Base-by-base conservation (phyloP, 1,140 invertebrate species). In the Cyrtorhinus lividipennis region DNA sequence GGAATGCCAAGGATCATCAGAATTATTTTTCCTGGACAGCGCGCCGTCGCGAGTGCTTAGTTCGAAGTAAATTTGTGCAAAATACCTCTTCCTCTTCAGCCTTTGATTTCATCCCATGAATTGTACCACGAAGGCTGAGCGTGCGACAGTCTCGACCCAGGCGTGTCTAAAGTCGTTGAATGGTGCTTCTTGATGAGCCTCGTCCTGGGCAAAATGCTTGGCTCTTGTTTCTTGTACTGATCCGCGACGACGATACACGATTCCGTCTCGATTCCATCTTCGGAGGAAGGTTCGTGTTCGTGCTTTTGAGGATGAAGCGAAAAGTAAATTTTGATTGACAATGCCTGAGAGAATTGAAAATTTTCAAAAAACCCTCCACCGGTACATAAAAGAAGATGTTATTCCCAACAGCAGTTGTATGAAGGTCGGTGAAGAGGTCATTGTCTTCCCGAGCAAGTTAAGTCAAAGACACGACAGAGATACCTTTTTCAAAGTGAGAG, bases 211-310 rank as follows among this genome's bases (percentile, higher is more conserved):
- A 70, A 65, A 13, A 69, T 62, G 22, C 64, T 62, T 23, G 62
- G 61, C 1, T 66, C 63, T n/a, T 59, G 70, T 73, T 72, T 75
- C 67, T 78, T 78, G 27, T 78, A 74, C 62, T 85, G 83, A 73
- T 86, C 83, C 68, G 85, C 81, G 24, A 86, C 83, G 18, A 86
- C 81, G 58, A 86, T 86, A 70, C 83, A 85, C 67, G 83, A 83
- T 72, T 77, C 53, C 67, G 70, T 72, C 65, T 73, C 66, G 71
- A 70, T 30, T 13, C 58, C 58, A 3, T 59, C 45, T 20, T 61
- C 23, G 23, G 1, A 44, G 56, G 1, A 62, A 63, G 23, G 62
- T 46, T 22, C 30, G 30, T 15, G 30, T 8, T 38, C 30, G 30
- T 15, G 5, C 30, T 38, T 38, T 38, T 8, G n/a, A n/a, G n/a